Evolutionary conservation across 2,888 invertebrate genomes (phyloP).

Genomic region (Lithophane socia): DNA sequence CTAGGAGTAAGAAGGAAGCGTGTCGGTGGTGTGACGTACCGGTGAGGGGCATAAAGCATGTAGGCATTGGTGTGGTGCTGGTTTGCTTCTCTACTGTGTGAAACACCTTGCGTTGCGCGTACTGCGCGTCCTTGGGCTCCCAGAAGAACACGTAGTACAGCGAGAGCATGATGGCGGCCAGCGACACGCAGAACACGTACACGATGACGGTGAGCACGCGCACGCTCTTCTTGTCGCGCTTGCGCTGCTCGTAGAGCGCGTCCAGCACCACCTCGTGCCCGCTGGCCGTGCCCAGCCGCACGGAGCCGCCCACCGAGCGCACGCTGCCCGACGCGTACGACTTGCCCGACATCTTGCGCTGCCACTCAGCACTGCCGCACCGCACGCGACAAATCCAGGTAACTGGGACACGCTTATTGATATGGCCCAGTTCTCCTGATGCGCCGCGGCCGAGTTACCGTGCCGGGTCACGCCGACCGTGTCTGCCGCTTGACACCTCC

Average conservation of each 20-base stretch:
- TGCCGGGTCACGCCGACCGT: slow-evolving; percentile 86
- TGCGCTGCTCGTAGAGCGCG: slow-evolving; percentile 95
- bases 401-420: slow-evolving; percentile 88
- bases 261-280: slow-evolving; percentile 93
- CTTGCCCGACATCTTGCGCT: slow-evolving; percentile 89
- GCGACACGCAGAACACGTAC: slow-evolving; percentile 97
- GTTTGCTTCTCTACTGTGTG: slow-evolving; percentile 88
- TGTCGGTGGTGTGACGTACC: slow-evolving; percentile 88
- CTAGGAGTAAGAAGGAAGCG: slow-evolving; percentile 75
- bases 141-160: slow-evolving; percentile 98
- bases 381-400: slow-evolving; percentile 78
- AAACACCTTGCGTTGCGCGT: slow-evolving; percentile 89
- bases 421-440: slow-evolving; percentile 86
- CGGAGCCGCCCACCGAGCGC: slow-evolving; percentile 86
- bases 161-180: slow-evolving; percentile 98
- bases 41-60: slow-evolving; percentile 89
- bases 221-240: slow-evolving; percentile 96
- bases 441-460: slow-evolving; percentile 78
- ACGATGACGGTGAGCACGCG: slow-evolving; percentile 97
- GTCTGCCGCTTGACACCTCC: slow-evolving; percentile 88
- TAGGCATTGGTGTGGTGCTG: slow-evolving; percentile 90
- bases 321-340: slow-evolving; percentile 90
- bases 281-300: slow-evolving; percentile 81
- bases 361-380: slow-evolving; percentile 76
- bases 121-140: slow-evolving; percentile 93